Evolutionary conservation across 2,113 vertebrate species (phyloP), one percentile per base, ranked within the genome.

Genomic region (Sinocyclocheilus maitianheensis): DNA sequence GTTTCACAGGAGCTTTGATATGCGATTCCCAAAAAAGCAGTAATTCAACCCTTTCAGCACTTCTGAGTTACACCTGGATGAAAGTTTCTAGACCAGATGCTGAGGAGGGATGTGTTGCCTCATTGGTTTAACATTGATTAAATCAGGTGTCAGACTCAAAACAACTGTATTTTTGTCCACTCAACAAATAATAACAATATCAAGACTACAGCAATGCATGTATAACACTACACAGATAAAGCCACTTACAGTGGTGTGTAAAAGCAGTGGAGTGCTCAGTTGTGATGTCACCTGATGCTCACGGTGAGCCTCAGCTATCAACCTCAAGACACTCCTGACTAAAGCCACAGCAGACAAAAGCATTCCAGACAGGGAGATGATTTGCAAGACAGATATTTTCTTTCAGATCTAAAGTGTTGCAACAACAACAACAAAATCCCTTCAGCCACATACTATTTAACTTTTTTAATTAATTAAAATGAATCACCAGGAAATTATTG

Each of bases 1-100:
- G 88, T 93, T 93, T 87, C 92, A 84, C 86, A 77, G 37, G 69
- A 74, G 74, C 92, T 93, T 93, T 93, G 93, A 94, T 93, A 93
- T 89, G 81, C 37, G 90, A 94, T 88, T 90, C 91, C 89, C 89
- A 88, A 86, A 87, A 90, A 91, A 87, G 8, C 91, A 90, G 90
- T 88, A 89, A 91, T 83, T 71, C 20, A 74, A 91, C 78, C 87
- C 89, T 89, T 78, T 4, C 30, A 69, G 85, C 84, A 80, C 79
- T 24, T 34, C 67, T 34, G 53, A 65, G 67, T 81, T 26, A 22
- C 85, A 37, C 30, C 30, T 74, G 67, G 62, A 43, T 81, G 34
- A 69, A 48, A 18, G 43, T 34, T 30, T 51, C 46, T 30, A 51
- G 46, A 71, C 34, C 63, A 82, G 43, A 81, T 81, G 37, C 40